Percentiles rank a stretch among this genome's conserved stretches.
Conservation (phyloP, 2,888 invertebrate genomes). For the Aradus depressus region DNA sequence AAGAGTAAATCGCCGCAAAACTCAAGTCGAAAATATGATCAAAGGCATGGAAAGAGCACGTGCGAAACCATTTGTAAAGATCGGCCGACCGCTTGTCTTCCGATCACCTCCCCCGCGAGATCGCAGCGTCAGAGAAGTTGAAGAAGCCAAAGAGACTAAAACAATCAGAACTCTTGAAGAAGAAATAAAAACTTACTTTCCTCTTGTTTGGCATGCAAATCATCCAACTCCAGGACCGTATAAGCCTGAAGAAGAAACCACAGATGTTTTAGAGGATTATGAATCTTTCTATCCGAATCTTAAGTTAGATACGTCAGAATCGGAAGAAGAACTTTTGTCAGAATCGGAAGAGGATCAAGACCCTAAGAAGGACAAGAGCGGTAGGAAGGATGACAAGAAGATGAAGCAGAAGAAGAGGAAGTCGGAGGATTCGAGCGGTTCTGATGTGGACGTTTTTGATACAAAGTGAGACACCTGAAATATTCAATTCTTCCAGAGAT, state of each 20-base stretch:
- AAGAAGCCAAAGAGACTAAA: not conserved
- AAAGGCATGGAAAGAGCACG: conserved; percentile 20
- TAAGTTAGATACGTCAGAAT: conserved; percentile 1
- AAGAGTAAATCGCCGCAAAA: conserved; percentile 14
- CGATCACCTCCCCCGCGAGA: conserved; percentile 7
- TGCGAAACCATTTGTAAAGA: conserved; percentile 18
- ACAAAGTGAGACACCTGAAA: no score
- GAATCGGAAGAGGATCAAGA: conserved; percentile 15
- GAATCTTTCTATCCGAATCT: conserved; percentile 5
- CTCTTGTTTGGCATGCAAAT: conserved; percentile 7
- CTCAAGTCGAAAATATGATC: conserved; percentile 16
- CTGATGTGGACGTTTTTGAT: no score
- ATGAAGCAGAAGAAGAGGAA: conserved; percentile 4
- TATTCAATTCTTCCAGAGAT: no score
- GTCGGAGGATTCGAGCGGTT: no score
- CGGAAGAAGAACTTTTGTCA: not conserved
- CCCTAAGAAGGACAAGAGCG: not conserved
- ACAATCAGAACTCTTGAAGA: conserved; percentile 12
- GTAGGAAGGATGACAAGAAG: conserved; percentile 1
- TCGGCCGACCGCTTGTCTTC: conserved; percentile 16
- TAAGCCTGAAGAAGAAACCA: not conserved
- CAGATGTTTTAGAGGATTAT: not conserved
- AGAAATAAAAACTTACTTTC: conserved; percentile 17
- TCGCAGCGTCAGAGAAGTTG: not conserved
- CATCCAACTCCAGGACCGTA: conserved; percentile 7